Conservation (phyloP, 2,113 vertebrate species). For the Polypterus bichir region DNA sequence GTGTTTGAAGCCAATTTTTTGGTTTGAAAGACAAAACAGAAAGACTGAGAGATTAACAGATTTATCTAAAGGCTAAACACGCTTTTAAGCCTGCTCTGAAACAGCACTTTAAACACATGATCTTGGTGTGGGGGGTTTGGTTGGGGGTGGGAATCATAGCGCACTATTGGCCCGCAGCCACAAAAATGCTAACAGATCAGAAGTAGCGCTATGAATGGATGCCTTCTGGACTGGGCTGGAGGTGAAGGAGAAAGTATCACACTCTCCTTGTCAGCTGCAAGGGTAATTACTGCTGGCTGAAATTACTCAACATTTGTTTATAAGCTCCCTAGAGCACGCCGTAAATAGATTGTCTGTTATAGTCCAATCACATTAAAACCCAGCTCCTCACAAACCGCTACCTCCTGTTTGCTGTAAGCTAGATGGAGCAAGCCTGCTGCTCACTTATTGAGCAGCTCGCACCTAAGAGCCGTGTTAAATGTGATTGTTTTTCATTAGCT, state of each 20-base stretch:
- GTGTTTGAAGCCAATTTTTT: too few relatives aligned
- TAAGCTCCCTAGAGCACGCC: slow-evolving; percentile 98
- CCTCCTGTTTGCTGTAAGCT: slow-evolving; percentile 90
- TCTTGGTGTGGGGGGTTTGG: neutral
- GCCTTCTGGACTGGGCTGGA: slow-evolving; percentile 90
- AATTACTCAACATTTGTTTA: slow-evolving; percentile 99
- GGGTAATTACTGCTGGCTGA: slow-evolving; percentile 99
- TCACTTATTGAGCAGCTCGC: slow-evolving; percentile 83
- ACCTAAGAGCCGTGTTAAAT: slow-evolving; percentile 83
- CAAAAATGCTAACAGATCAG: slow-evolving; percentile 80
- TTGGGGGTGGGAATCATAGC: slow-evolving; percentile 43
- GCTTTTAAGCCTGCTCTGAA: too few relatives aligned
- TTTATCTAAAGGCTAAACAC: too few relatives aligned
- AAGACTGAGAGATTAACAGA: too few relatives aligned
- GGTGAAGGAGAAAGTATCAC: slow-evolving; percentile 99
- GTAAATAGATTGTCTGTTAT: slow-evolving; percentile 99
- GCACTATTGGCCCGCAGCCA: slow-evolving; percentile 84
- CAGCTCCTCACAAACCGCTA: slow-evolving; percentile 72
- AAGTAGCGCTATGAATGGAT: slow-evolving; percentile 67
- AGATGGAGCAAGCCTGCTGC: slow-evolving; percentile 74
- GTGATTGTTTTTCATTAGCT: slow-evolving; percentile 93
- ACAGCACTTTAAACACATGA: too few relatives aligned
- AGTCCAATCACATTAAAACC: slow-evolving; percentile 98
- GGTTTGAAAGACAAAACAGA: too few relatives aligned
- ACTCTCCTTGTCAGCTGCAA: slow-evolving; percentile 99